Evolutionary conservation across 2,797 vertebrate genomes (phyloP), one percentile per base, ranked within the genome.

Genomic region (Hephaestus fuliginosus): DNA sequence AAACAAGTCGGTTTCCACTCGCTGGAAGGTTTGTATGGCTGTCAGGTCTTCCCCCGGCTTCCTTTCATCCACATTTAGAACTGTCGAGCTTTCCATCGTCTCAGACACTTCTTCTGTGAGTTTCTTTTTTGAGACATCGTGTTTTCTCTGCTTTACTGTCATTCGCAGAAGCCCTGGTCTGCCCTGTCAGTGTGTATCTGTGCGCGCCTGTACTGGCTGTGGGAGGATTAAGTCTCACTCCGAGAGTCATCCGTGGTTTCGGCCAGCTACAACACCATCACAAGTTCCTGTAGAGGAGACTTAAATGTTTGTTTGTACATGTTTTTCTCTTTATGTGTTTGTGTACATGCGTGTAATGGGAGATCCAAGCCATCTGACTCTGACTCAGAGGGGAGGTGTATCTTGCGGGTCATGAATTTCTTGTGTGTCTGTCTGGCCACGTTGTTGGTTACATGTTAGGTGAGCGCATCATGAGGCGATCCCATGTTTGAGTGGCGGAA

Each of bases 1-100:
- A 91, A 92, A 92, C 87, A 90, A 86, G 64, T 15, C 6, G 10
- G 33, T 80, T 89, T 84, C 74, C 49, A 2, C 56, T 70, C 30
- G 57, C 69, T 52, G 58, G 75, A 69, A 72, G 58, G 56, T 84
- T 86, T 82, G 79, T 80, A 43, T 2, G 56, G 77, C 76, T 88
- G 86, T 84, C 84, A 74, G 82, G 71, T 70, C 76, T 83, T 88
- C 77, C 80, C 70, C 72, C 49, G 3, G 57, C 73, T 88, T 86
- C 63, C 79, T 88, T 78, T 84, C 69, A 80, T 87, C 82, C 55
- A 74, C 51, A 84, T 86, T 83, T 78, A 76, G 51, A 86, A 44
- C 70, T 68, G 74, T 72, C 20, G 15, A 62, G 71, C 58, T 79
- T 74, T 87, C 64, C 30, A 61, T 84, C 77, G 22, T 49, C 64